Percentiles rank a stretch among this genome's conserved stretches.
Conservation (phyloP, 2,888 invertebrate species). For the Anoplius nigerrimus region DNA sequence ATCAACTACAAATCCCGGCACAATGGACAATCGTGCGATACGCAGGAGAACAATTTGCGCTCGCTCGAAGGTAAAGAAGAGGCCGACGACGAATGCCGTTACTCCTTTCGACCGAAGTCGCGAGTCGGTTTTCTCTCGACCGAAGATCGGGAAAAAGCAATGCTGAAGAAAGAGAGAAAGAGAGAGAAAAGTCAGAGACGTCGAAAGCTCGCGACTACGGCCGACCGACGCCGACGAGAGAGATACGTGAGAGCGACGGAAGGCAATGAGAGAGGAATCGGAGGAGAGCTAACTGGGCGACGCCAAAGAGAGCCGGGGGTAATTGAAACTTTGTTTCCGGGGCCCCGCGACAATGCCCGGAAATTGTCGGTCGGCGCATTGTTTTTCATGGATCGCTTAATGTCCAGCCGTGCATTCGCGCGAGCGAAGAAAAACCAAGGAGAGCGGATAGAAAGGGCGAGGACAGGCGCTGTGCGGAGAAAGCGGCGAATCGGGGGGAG, state of each 20-base stretch:
- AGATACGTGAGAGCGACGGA: neutral
- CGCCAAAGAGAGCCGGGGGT: constrained; percentile 39
- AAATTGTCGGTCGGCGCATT: constrained; percentile 39
- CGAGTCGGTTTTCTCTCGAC: neutral
- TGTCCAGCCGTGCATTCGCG: constrained; percentile 40
- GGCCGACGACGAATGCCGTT: no score
- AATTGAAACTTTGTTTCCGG: constrained; percentile 55
- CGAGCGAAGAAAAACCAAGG: no score
- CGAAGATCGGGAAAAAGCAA: neutral
- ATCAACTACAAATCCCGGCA: no score
- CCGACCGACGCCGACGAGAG: neutral
- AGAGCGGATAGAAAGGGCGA: constrained; percentile 2
- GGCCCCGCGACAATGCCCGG: constrained; percentile 43
- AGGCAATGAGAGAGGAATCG: constrained; percentile 29
- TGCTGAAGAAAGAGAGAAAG: neutral
- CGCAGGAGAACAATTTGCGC: no score
- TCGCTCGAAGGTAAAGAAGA: no score
- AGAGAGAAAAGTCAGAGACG: constrained; percentile 1
- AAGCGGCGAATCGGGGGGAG: neutral
- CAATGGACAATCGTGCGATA: no score
- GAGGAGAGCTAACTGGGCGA: constrained; percentile 49
- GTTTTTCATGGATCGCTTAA: constrained; percentile 38
- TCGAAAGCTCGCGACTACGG: constrained; percentile 13
- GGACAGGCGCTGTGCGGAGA: constrained; percentile 21
- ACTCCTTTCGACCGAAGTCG: no score